Evolutionary conservation across 92 coral and sea anemone species (phyloP), one percentile per base, ranked within the genome.

Genomic region (Siderastrea siderea): DNA sequence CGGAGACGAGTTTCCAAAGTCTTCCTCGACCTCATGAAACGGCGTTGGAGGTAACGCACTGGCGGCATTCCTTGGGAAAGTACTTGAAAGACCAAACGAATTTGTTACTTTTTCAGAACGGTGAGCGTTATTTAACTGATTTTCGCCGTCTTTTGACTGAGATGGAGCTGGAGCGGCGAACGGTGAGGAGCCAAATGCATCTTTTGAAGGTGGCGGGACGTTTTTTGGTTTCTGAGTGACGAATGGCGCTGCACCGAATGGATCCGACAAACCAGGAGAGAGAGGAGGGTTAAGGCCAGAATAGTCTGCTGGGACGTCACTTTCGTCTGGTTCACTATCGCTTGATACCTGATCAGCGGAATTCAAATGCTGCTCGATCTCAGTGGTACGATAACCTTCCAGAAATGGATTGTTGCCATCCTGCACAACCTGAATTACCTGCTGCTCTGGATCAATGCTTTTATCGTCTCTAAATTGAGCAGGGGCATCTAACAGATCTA

Each of bases 191-290:
- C 94, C 96, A 83, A 95, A 95, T 1, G 84, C 90, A 82, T 95
- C 98, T 38, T 86, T 94, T 5, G 95, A 79, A 43, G 88, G 68
- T n/a, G 95, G 88, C 53, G 81, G 72, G 6, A 60, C 53, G 10
- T 84, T 80, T 48, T 70, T 50, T 3, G 49, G 47, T 47, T 91
- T 86, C 47, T 88, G 93, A 48, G 87, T 50, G 46, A 77, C 77
- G 52, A 95, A 95, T 0, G 96, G 96, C 17, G 89, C 96, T 19
- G 96, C 88, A 26, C 98, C 98, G 71, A 95, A 95, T 2, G 98
- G 98, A 80, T 95, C 94, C 6, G 93, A 68, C 16, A 90, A n/a
- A 26, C 83, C 91, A 14, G 94, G 96, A 13, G 95, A 93, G 16
- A 50, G 81, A 49, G 95, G 95, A 26, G 95, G 93, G 47, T 47